These are phyloP conservation scores for Rhynchomys soricoides DNA, from an alignment of 2,113 vertebrate genomes.

Conservation along the genomic window DNA sequence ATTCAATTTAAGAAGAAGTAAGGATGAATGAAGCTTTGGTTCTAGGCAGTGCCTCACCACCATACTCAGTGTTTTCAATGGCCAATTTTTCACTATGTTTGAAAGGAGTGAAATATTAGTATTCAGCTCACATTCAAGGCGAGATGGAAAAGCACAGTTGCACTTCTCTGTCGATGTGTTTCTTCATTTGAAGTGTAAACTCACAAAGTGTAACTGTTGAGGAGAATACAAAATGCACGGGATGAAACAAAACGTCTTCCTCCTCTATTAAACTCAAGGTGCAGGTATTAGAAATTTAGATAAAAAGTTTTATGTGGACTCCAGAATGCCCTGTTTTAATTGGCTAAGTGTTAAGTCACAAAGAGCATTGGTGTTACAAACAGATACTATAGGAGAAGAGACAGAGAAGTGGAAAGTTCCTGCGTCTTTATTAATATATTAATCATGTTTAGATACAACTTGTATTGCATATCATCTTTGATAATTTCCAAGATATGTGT, in stretches of 20 bases:
- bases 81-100: slow-evolving; percentile 79
- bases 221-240: slow-evolving; percentile 70
- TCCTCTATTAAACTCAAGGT: slow-evolving; percentile 1
- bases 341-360: slow-evolving; percentile 1
- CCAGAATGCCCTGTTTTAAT: slow-evolving; percentile 26
- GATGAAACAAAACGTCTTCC: slow-evolving; percentile 74
- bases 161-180: slow-evolving; percentile 83
- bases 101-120: slow-evolving; percentile 81
- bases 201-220: slow-evolving; percentile 78
- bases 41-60: slow-evolving; percentile 64
- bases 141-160: slow-evolving; percentile 83
- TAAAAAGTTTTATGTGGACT: neutral
- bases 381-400: neutral
- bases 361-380: neutral
- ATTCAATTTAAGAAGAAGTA: slow-evolving; percentile 77
- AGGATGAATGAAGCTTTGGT: slow-evolving; percentile 76
- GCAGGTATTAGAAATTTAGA: neutral
- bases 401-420: neutral
- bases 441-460: neutral
- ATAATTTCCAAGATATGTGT: neutral
- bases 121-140: slow-evolving; percentile 83
- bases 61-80: slow-evolving; percentile 80
- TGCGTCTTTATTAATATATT: slow-evolving; percentile 2
- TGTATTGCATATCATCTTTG: neutral
- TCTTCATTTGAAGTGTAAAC: slow-evolving; percentile 82